These are phyloP conservation scores for Philopotamus ludificatus DNA, from an alignment of 1,140 invertebrate genomes.

Conservation along the genomic window DNA sequence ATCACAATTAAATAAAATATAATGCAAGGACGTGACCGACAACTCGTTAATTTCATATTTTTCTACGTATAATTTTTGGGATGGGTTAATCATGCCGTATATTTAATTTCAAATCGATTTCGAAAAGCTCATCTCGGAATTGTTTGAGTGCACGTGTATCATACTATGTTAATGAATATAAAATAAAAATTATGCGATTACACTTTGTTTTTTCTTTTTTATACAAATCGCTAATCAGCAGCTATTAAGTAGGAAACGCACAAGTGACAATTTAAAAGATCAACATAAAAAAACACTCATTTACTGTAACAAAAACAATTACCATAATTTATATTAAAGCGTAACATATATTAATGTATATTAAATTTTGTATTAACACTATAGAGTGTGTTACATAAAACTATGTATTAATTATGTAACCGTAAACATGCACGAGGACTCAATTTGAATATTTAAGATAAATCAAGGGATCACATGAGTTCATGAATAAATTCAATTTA, in stretches of 20 bases:
- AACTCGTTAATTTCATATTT: no score
- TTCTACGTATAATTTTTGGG: no score
- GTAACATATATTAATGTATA: slow-evolving; percentile 17
- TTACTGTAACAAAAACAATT: slow-evolving; percentile 15
- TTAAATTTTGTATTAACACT: slow-evolving; percentile 20
- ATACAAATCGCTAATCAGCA: no score
- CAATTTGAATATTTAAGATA: not conserved
- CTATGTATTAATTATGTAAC: not conserved
- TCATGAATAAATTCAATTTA: no score
- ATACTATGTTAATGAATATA: not conserved
- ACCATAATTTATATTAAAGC: slow-evolving; percentile 24
- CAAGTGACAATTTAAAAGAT: slow-evolving; percentile 1
- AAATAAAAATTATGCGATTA: not conserved
- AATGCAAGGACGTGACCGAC: no score
- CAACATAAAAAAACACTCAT: slow-evolving; percentile 17
- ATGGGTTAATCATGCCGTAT: no score
- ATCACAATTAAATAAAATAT: no score
- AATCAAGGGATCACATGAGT: no score
- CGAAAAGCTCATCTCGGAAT: no score
- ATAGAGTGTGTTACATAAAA: slow-evolving; percentile 10
- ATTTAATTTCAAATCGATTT: no score
- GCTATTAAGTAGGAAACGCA: not conserved
- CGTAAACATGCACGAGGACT: not conserved
- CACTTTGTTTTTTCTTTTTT: no score
- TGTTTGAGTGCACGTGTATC: not conserved